A percentile compares a stretch with the other conserved stretches of the same genome.
Conservation (phyloP, 2,113 vertebrate genomes). For the Peromyscus californicus region DNA sequence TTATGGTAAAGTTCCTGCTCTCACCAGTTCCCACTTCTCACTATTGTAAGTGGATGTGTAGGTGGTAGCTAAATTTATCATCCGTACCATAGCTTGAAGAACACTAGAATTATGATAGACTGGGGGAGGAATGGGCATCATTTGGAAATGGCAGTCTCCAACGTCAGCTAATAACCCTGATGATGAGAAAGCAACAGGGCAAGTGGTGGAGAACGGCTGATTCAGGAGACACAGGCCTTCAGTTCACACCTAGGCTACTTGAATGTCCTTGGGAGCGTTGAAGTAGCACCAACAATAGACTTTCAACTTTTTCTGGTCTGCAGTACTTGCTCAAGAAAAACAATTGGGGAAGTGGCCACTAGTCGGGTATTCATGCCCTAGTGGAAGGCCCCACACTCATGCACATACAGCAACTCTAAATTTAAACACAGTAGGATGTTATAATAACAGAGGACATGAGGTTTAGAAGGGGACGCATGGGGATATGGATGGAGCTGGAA, state of each 20-base stretch:
- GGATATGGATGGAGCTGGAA: not conserved
- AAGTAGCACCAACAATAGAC: not conserved
- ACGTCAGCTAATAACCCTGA: not conserved
- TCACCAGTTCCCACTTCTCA: conserved; percentile 63
- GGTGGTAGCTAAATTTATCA: conserved; percentile 72
- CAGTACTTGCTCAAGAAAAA: not conserved
- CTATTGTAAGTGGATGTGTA: conserved; percentile 69
- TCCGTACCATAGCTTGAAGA: conserved; percentile 61
- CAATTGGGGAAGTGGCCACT: not conserved
- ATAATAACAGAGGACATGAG: not conserved
- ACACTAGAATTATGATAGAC: conserved; percentile 49
- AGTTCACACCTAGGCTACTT: not conserved
- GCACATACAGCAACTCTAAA: not conserved
- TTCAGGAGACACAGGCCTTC: not conserved
- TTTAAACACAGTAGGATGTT: not conserved
- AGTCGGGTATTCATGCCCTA: no score
- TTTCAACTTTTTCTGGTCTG: not conserved
- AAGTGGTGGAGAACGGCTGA: not conserved
- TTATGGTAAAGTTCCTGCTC: conserved; percentile 69
- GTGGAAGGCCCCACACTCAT: not conserved
- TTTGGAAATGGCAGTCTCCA: conserved; percentile 28
- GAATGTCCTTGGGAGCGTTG: not conserved
- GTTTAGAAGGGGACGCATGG: no score
- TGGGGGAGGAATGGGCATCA: conserved; percentile 9
- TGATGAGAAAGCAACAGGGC: conserved; percentile 6